Percentiles rank a stretch among this genome's conserved stretches.
These are phyloP conservation scores for Branchipolynoe longqiensis DNA, from an alignment of 2,888 invertebrate genomes.

Conservation along the genomic window DNA sequence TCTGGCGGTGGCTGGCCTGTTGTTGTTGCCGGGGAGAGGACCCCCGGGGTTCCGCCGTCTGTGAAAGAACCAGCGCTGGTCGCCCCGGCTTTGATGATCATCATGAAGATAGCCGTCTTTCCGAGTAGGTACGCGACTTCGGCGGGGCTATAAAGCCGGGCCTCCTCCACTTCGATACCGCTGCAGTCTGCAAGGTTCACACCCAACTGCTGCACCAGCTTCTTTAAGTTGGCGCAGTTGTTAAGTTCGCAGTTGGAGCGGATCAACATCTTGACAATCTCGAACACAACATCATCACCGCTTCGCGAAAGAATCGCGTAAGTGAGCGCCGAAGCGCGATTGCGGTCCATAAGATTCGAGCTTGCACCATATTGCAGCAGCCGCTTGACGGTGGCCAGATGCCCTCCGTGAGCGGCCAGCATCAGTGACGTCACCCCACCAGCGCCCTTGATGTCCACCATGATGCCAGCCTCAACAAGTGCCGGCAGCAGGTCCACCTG, in stretches of 20 bases:
- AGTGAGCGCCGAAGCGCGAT: slow-evolving; percentile 64
- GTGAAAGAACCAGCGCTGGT: slow-evolving; percentile 20
- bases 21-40: not conserved
- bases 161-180: slow-evolving; percentile 51
- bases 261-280: slow-evolving; percentile 73
- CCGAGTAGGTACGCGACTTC: slow-evolving; percentile 64
- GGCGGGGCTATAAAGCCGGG: slow-evolving; percentile 61
- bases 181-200: not conserved
- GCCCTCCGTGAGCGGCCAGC: slow-evolving; percentile 64
- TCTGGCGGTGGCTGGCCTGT: slow-evolving; percentile 5
- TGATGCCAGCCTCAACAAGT: slow-evolving; percentile 68
- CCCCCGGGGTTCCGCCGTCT: not conserved
- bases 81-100: slow-evolving; percentile 62
- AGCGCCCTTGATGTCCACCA: slow-evolving; percentile 51
- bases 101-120: slow-evolving; percentile 59
- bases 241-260: slow-evolving; percentile 73
- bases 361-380: slow-evolving; percentile 65
- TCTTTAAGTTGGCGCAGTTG: slow-evolving; percentile 61
- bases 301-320: slow-evolving; percentile 66
- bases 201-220: slow-evolving; percentile 27
- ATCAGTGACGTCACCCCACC: slow-evolving; percentile 68
- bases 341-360: slow-evolving; percentile 61
- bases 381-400: slow-evolving; percentile 58
- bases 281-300: slow-evolving; percentile 31
- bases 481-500: slow-evolving; percentile 69